Evolutionary conservation across 1,140 invertebrate genomes (phyloP), one percentile per base, ranked within the genome.

Genomic region (Acromyrmex charruanus): DNA sequence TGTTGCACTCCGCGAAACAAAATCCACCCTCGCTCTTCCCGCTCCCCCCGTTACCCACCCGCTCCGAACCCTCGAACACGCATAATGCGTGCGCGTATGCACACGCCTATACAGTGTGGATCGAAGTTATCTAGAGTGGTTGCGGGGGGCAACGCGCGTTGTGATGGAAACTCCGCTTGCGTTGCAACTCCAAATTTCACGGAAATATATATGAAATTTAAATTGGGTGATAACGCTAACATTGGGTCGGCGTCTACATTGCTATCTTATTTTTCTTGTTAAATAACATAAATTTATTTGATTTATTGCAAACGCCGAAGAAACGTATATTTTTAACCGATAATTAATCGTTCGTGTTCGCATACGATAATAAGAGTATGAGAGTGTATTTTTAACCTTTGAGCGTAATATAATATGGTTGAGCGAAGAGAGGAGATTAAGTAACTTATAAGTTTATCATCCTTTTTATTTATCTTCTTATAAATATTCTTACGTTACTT

Each of bases 51-150:
- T 14, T 21, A 10, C 18, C 51, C 18, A 2, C 21, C 21, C 77
- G n/a, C 25, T 77, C 39, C 2, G 14, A 25, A 61, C 16, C 79
- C 68, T 49, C 35, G 25, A 6, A 6, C 12, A 6, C 28, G 31
- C 63, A 31, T 74, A 44, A 59, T 31, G 49, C 10, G 61, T 66
- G n/a, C 14, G 44, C 28, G 61, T 18, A 53, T 74, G 25, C 35
- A 44, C 25, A 44, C n/a, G 55, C 25, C 69, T 63, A 31, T 31
- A 74, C 18, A 74, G 14, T 55, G 65, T n/a, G 77, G 77, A 81
- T 81, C 77, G 77, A 81, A 81, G 66, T 58, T 71, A 71, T 39
- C 49, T 58, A 44, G 51, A 39, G 18, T 71, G 31, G 49, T 81
- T 49, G 77, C 28, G 61, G 44, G 77, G n/a, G 44, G 49, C 44